Evolutionary conservation across 2,888 invertebrate species (phyloP), one percentile per base, ranked within the genome.

Genomic region (Meta bourneti): DNA sequence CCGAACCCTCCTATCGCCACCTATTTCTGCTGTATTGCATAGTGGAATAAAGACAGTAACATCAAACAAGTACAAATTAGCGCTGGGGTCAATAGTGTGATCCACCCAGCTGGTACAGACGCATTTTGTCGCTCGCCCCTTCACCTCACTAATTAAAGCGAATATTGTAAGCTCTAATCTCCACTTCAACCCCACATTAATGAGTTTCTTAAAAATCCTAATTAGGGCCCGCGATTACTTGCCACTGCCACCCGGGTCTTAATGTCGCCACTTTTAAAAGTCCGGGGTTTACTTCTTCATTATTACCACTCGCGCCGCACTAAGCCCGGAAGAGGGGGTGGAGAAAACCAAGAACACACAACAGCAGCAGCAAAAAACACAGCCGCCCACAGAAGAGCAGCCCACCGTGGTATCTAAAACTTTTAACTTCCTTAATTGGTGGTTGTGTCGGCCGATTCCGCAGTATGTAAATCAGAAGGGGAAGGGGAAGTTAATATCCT

Each of bases 191-290:
- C 77, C 16, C 34, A 78, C 85, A 86, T 86, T 86, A 86, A 86
- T 86, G 85, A 86, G 85, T 86, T 86, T 70, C 85, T 70, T 86
- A 86, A 86, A 86, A 86, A 86, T 86, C 85, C 77, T 86, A 86
- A 86, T 86, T 86, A 86, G 69, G 51, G 48, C 69, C 16, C 54
- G 20, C 78, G 85, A 86, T 78, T 86, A 86, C 78, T 86, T 51
- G 20, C 54, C 77, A 78, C 78, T 69, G 48, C n/a, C 48, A 61
- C 20, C 78, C n/a, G 34, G 78, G 77, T 49, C 49, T 78, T 78
- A 70, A 75, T 61, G 75, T 51, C 19, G 48, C 72, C 51, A 75
- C 51, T 84, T 84, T 84, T 84, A 84, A 84, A 84, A 84, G 85
- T 78, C 19, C 69, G 69, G 52, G 71, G 61, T 48, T 54, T 79